Evolutionary conservation across 2,797 vertebrate genomes (phyloP).

Genomic region (Microctenopoma stevenorrisi): DNA sequence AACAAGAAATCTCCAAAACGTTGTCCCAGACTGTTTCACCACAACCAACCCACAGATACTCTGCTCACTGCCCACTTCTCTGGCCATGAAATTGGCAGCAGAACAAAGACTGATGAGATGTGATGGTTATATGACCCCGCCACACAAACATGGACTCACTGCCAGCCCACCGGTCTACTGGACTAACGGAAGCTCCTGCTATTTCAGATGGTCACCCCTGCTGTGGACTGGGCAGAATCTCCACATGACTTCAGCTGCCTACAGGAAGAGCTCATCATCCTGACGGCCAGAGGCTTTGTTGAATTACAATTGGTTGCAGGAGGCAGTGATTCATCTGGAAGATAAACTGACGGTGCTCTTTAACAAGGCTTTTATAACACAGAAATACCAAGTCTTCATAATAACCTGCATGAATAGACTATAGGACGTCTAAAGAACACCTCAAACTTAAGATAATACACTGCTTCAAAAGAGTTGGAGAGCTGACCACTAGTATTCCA

Average conservation of each 20-base stretch:
- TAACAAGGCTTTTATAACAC: conserved; percentile 30
- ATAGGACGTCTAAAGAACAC: background rate
- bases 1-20: conserved; percentile 30
- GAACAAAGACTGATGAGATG: conserved; percentile 42
- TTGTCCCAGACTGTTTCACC: conserved; percentile 42
- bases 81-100: conserved; percentile 26
- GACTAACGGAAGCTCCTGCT: conserved; percentile 40
- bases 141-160: conserved; percentile 29
- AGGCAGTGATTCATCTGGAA: conserved; percentile 46
- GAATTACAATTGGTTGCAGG: conserved; percentile 45
- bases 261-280: conserved; percentile 50
- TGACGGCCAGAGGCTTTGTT: conserved; percentile 54
- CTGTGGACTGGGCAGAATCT: conserved; percentile 43
- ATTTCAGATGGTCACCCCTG: conserved; percentile 52
- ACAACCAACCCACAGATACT: conserved; percentile 38
- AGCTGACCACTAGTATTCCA: background rate
- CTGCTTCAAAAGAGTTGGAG: background rate
- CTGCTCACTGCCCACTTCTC: conserved; percentile 33
- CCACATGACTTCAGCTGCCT: conserved; percentile 38
- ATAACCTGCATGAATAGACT: conserved; percentile 15
- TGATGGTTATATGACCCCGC: conserved; percentile 47
- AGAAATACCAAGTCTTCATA: background rate
- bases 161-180: conserved; percentile 56
- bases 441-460: background rate
- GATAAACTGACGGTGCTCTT: conserved; percentile 38